Evolutionary conservation across 2,888 invertebrate species (phyloP).

Genomic region (Keiferia lycopersicella): DNA sequence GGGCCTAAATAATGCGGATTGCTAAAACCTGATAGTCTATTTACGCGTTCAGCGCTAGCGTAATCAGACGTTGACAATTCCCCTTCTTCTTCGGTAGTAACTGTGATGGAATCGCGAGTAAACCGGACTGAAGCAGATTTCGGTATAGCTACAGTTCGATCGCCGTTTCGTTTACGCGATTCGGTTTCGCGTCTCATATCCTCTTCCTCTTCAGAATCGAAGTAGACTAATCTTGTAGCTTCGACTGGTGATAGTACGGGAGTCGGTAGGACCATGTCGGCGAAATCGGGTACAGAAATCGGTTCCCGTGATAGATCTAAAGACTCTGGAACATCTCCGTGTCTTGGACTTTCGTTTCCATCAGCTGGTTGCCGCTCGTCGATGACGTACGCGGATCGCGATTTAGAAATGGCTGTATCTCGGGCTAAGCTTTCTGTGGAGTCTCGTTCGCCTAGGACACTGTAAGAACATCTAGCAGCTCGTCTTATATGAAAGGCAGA

Average conservation of each 20-base stretch:
- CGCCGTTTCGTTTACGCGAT: constrained; percentile 68
- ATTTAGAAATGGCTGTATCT: constrained; percentile 73
- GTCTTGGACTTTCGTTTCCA: constrained; percentile 53
- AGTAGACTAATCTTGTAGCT: constrained; percentile 85
- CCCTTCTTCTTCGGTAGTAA: constrained; percentile 80
- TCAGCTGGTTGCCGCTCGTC: constrained; percentile 63
- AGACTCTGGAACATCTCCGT: constrained; percentile 52
- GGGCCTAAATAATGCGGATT: constrained; percentile 89
- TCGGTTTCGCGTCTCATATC: constrained; percentile 56
- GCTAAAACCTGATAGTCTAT: constrained; percentile 84
- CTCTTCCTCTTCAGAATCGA: constrained; percentile 86
- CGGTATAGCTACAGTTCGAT: constrained; percentile 40
- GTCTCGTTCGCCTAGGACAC: constrained; percentile 83
- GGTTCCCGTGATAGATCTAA: constrained; percentile 84
- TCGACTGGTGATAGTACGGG: constrained; percentile 85
- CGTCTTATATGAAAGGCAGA: constrained; percentile 86
- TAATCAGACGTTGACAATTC: constrained; percentile 87
- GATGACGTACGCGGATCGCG: constrained; percentile 81
- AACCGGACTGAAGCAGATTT: constrained; percentile 83
- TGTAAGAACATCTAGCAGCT: constrained; percentile 86
- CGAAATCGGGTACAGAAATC: constrained; percentile 88
- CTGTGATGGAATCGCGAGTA: constrained; percentile 70
- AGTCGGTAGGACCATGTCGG: constrained; percentile 83
- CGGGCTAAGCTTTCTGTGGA: constrained; percentile 84
- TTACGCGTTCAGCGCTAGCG: constrained; percentile 86